These are phyloP conservation scores for Athene cunicularia DNA, from an alignment of 2,113 vertebrate genomes.

Conservation along the genomic window DNA sequence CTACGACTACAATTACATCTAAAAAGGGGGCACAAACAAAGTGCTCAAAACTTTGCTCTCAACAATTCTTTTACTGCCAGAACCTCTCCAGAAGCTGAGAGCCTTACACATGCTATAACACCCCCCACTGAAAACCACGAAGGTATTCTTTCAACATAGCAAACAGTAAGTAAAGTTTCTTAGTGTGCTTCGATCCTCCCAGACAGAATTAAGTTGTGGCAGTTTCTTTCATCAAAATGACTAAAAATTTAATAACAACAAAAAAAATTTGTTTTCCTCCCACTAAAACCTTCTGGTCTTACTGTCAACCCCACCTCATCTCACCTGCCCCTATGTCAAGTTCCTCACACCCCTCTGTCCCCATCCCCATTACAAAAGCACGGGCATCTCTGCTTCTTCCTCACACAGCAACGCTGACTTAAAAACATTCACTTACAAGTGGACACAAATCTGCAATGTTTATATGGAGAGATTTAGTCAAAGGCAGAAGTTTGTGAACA, in stretches of 20 bases:
- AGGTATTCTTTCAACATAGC: neutral
- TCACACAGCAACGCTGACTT: fast-evolving
- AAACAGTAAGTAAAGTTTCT: neutral
- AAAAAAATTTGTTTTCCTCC: neutral
- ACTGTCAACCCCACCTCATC: neutral
- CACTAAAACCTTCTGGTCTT: neutral
- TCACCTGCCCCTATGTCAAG: fast-evolving
- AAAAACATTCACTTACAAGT: neutral
- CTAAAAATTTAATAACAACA: neutral
- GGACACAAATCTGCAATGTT: fast-evolving
- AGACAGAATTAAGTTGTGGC: neutral
- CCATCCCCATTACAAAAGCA: fast-evolving
- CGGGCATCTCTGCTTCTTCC: neutral
- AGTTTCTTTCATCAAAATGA: neutral
- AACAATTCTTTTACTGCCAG: neutral
- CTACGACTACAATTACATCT: neutral
- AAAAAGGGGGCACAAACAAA: neutral
- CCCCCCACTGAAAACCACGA: fast-evolving
- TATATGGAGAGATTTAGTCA: neutral
- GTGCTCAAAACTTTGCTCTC: neutral
- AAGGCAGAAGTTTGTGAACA: neutral
- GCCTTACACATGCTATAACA: neutral
- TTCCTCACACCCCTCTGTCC: neutral
- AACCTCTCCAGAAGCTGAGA: neutral
- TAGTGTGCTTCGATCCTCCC: fast-evolving